These are phyloP conservation scores for Manis pentadactyla DNA, from an alignment of 2,797 vertebrate genomes.

Conservation along the genomic window DNA sequence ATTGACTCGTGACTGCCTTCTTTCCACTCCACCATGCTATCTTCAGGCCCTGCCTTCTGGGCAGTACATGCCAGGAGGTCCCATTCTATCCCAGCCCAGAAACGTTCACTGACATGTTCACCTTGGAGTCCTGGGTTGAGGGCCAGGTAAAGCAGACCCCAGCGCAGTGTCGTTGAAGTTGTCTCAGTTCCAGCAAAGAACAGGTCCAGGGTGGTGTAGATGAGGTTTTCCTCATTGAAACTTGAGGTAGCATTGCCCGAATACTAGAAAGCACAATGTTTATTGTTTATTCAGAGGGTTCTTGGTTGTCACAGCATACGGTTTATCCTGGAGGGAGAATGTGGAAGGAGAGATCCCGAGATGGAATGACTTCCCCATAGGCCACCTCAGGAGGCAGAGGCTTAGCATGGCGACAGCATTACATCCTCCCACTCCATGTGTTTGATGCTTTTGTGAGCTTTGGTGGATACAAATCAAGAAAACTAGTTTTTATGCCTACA, in stretches of 20 bases:
- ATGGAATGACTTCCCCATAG: background rate
- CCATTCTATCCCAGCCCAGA: background rate
- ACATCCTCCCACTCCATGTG: background rate
- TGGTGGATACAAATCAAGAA: background rate
- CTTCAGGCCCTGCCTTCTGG: background rate
- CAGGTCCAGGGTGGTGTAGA: constrained; percentile 89
- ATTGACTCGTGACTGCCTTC: background rate
- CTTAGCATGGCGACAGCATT: background rate
- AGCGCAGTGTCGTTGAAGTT: constrained; percentile 91
- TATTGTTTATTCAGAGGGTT: background rate
- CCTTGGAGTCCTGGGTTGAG: constrained; percentile 90
- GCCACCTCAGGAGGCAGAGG: background rate
- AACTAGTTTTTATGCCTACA: background rate
- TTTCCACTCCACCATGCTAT: background rate
- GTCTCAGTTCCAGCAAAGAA: constrained; percentile 94
- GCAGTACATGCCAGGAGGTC: accelerated
- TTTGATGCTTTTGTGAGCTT: background rate
- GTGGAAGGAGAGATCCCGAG: background rate
- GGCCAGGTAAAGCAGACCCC: constrained; percentile 92
- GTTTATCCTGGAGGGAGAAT: background rate
- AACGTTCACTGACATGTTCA: constrained; percentile 44
- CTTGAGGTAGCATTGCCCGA: constrained; percentile 58
- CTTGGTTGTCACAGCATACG: accelerated
- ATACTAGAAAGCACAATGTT: background rate
- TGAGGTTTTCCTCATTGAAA: constrained; percentile 89